Evolutionary conservation across 1,140 invertebrate genomes (phyloP).

Genomic region (Lepidurus arcticus): DNA sequence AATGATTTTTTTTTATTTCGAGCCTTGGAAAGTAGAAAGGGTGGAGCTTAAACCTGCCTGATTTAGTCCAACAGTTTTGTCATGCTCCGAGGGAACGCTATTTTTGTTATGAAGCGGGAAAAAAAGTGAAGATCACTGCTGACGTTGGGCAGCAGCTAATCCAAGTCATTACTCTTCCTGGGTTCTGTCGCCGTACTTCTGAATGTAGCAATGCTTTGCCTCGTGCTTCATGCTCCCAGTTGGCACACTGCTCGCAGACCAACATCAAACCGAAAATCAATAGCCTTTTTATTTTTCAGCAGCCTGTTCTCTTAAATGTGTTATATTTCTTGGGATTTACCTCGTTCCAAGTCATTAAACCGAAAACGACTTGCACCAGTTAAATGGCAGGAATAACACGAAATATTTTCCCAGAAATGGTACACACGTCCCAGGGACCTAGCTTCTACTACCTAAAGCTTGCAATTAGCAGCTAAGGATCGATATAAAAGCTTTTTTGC

Average conservation of each 20-base stretch:
- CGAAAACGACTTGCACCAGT: too few relatives aligned
- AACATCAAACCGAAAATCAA: neutral
- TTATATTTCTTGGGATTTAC: too few relatives aligned
- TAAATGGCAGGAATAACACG: too few relatives aligned
- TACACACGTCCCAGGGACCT: too few relatives aligned
- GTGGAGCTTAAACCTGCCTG: too few relatives aligned
- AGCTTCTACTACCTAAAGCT: neutral
- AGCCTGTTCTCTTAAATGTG: too few relatives aligned
- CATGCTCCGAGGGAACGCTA: too few relatives aligned
- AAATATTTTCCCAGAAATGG: too few relatives aligned
- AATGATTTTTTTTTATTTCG: too few relatives aligned
- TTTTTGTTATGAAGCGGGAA: neutral
- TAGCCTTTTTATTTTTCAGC: neutral
- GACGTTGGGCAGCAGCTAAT: slow-evolving; percentile 5
- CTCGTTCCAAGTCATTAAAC: too few relatives aligned
- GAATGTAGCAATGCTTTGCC: neutral
- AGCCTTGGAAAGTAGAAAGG: too few relatives aligned
- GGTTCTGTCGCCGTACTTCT: neutral
- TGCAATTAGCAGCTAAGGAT: neutral
- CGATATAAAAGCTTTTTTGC: neutral
- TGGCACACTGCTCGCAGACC: neutral
- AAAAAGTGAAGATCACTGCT: neutral
- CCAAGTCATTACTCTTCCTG: slow-evolving; percentile 15
- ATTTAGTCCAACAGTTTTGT: too few relatives aligned
- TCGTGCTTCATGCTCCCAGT: neutral